Conservation (phyloP, 2,113 vertebrate genomes). For the Tapirus terrestris region DNA sequence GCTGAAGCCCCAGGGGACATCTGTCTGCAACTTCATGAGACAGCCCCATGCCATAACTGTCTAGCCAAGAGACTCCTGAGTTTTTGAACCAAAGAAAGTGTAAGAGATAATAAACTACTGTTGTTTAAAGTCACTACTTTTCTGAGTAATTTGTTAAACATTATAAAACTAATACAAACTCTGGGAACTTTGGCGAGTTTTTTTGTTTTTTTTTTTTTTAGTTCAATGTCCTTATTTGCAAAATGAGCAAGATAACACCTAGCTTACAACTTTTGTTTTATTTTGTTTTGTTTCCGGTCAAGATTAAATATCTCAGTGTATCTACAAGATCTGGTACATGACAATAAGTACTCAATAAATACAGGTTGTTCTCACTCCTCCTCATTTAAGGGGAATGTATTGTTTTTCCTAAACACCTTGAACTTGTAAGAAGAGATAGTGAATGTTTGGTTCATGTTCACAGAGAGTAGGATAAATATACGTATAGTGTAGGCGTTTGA, state of each 20-base stretch:
- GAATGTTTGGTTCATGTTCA: not conserved
- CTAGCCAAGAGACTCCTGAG: not conserved
- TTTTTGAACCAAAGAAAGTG: not conserved
- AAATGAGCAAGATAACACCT: not conserved
- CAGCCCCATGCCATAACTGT: fast-evolving
- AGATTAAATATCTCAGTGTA: not conserved
- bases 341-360: not conserved
- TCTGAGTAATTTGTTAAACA: not conserved
- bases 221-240: not conserved
- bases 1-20: too few species aligned
- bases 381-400: not conserved
- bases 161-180: not conserved
- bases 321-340: not conserved
- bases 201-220: not conserved
- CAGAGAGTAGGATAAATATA: not conserved
- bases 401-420: not conserved
- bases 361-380: not conserved
- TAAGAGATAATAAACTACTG: not conserved
- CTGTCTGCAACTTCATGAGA: not conserved
- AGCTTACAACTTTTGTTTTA: not conserved
- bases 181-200: not conserved
- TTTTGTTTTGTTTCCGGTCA: not conserved
- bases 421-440: not conserved
- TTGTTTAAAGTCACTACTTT: not conserved
- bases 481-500: not conserved